Conservation (phyloP, 1,140 invertebrate genomes). For the Lordiphosa collinella region DNA sequence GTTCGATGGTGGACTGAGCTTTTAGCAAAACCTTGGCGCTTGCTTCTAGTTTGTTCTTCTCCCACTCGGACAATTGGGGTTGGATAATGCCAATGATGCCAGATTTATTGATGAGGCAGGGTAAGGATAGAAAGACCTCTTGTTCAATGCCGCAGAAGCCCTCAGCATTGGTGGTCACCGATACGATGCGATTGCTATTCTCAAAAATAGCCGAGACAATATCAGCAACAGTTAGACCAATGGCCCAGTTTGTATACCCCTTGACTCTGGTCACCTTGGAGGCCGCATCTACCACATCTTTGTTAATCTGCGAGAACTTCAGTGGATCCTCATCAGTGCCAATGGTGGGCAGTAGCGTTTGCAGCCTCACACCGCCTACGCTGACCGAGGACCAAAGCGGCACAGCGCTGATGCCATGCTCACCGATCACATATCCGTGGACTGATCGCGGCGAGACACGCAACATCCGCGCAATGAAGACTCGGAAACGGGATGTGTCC, state of each 20-base stretch:
- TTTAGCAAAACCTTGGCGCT: constrained; percentile 15
- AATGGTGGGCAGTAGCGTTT: constrained; percentile 85
- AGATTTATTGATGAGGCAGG: constrained; percentile 86
- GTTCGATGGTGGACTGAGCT: constrained; percentile 13
- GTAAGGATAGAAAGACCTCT: constrained; percentile 91
- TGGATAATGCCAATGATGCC: constrained; percentile 87
- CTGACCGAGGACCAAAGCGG: constrained; percentile 89
- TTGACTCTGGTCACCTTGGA: constrained; percentile 91
- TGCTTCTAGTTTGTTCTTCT: constrained; percentile 65
- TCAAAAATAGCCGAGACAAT: constrained; percentile 87
- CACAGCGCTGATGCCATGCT: constrained; percentile 90
- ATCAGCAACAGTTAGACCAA: constrained; percentile 87
- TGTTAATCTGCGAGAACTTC: constrained; percentile 86
- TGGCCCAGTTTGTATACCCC: constrained; percentile 93
- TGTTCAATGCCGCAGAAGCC: constrained; percentile 87
- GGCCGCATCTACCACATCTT: constrained; percentile 88
- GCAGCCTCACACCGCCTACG: constrained; percentile 75
- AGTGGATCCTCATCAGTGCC: constrained; percentile 86
- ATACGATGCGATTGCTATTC: constrained; percentile 84
- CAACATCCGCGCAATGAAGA: constrained; percentile 89
- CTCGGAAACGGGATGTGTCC: constrained; percentile 91
- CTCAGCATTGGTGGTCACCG: constrained; percentile 87
- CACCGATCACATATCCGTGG: constrained; percentile 92
- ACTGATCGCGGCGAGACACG: constrained; percentile 87
- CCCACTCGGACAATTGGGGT: constrained; percentile 86